Conservation (phyloP, 1,140 invertebrate species). For the Nasonia longicornis region DNA sequence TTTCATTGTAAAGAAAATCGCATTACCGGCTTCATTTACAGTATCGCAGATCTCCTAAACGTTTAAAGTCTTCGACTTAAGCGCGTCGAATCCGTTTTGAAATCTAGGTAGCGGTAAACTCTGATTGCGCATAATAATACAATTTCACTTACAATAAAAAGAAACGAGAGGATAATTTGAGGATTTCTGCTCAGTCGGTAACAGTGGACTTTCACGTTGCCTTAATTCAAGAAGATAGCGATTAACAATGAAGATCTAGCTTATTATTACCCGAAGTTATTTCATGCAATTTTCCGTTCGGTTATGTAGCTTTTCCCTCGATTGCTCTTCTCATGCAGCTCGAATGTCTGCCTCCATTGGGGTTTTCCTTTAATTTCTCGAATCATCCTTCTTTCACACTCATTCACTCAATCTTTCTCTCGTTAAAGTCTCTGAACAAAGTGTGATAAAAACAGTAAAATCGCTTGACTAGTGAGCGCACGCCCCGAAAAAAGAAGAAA, state of each 20-base stretch:
- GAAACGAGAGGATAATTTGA: neutral
- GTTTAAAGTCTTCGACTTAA: neutral
- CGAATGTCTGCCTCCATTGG: neutral
- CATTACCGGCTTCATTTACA: neutral
- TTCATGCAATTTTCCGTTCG: conserved; percentile 22
- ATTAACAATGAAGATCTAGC: conserved; percentile 24
- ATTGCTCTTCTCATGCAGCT: conserved; percentile 14
- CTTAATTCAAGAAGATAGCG: conserved; percentile 14
- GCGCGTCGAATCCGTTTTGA: neutral
- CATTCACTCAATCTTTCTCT: conserved; percentile 42
- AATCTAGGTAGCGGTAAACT: neutral
- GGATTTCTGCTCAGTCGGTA: conserved; percentile 12
- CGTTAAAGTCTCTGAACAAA: conserved; percentile 45
- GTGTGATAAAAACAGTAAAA: conserved; percentile 60
- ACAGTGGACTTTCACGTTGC: conserved; percentile 9
- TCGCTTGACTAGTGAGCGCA: conserved; percentile 68
- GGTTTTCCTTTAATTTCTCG: conserved; percentile 19
- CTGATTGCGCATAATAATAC: neutral
- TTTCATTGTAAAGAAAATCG: neutral
- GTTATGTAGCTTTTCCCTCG: neutral
- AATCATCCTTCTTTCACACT: conserved; percentile 36
- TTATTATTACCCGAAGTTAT: conserved; percentile 14
- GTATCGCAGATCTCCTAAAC: neutral
- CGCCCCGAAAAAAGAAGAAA: conserved; percentile 36
- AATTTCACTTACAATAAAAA: neutral